Conservation (phyloP, 2,888 invertebrate species). For the Allacma fusca region DNA sequence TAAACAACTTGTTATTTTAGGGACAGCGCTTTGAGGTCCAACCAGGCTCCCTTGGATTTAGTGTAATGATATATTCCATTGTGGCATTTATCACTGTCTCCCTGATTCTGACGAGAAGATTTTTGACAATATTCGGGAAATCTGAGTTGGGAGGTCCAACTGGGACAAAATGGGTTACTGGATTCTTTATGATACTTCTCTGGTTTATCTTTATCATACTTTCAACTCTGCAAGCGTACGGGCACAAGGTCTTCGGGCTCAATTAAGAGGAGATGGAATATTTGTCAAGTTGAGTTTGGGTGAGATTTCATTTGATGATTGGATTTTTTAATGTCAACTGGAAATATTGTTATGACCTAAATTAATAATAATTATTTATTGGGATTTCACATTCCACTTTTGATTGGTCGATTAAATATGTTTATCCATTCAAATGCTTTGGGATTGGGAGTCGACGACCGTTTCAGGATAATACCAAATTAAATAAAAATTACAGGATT, state of each 20-base stretch:
- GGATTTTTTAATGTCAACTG: too few species aligned
- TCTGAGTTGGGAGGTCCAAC: constrained; percentile 69
- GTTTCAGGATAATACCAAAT: too few species aligned
- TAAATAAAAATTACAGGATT: too few species aligned
- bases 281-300: too few species aligned
- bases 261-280: not conserved
- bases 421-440: too few species aligned
- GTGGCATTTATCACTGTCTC: constrained; percentile 66
- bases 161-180: constrained; percentile 64
- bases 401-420: too few species aligned
- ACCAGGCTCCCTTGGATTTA: constrained; percentile 66
- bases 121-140: constrained; percentile 66
- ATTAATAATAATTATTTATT: too few species aligned
- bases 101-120: constrained; percentile 67
- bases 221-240: constrained; percentile 64
- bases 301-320: too few species aligned
- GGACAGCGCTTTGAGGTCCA: constrained; percentile 65
- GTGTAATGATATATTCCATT: constrained; percentile 69
- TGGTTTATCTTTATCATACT: constrained; percentile 68
- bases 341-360: too few species aligned
- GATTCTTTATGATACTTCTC: constrained; percentile 64
- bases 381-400: too few species aligned
- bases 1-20: too few species aligned
- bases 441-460: too few species aligned
- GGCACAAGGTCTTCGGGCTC: constrained; percentile 27